These are phyloP conservation scores for Eremobia ochroleuca DNA, from an alignment of 2,888 invertebrate species.

Conservation along the genomic window DNA sequence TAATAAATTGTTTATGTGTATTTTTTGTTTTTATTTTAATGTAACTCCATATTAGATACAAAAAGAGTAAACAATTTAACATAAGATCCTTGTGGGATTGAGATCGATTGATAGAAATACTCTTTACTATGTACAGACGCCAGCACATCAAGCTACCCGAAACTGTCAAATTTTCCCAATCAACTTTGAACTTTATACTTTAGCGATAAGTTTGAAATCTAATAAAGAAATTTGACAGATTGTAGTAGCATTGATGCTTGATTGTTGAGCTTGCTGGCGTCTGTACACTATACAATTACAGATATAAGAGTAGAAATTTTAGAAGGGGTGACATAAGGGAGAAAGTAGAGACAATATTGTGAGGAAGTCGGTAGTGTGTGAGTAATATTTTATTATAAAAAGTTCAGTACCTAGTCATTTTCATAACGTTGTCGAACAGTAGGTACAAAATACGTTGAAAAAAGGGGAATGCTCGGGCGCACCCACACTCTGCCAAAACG, in stretches of 20 bases:
- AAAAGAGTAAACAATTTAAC: not conserved
- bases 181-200: too few species aligned
- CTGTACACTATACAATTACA: too few species aligned
- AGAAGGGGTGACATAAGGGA: not conserved
- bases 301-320: not conserved
- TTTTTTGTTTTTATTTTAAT: not conserved
- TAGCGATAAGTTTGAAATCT: too few species aligned
- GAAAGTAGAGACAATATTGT: not conserved
- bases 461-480: constrained; percentile 66
- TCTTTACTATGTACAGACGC: not conserved
- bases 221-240: too few species aligned
- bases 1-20: not conserved
- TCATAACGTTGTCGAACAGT: not conserved
- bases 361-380: not conserved
- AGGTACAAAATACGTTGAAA: constrained; percentile 42
- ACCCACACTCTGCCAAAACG: constrained; percentile 58
- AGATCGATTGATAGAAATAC: not conserved
- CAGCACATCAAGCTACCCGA: too few species aligned
- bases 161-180: too few species aligned
- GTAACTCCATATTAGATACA: not conserved
- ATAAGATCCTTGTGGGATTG: not conserved
- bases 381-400: not conserved
- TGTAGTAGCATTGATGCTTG: too few species aligned
- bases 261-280: too few species aligned
- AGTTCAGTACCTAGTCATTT: not conserved